These are phyloP conservation scores for Listrodromus nycthemerus DNA, from an alignment of 2,888 invertebrate species.

Conservation along the genomic window DNA sequence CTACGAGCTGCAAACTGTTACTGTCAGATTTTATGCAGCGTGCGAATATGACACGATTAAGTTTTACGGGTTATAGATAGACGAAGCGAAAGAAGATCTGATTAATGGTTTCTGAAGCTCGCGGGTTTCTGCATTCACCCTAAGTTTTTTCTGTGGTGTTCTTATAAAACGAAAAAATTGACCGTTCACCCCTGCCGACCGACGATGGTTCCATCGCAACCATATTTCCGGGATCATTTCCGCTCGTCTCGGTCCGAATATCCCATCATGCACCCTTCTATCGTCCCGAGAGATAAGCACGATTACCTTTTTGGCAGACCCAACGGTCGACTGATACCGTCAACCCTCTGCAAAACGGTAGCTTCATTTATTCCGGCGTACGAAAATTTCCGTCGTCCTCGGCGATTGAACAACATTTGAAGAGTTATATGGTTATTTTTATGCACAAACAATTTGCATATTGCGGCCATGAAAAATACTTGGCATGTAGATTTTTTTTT, in stretches of 20 bases:
- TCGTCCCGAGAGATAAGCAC: constrained; percentile 5
- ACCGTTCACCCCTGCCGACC: constrained; percentile 47
- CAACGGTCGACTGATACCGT: not conserved
- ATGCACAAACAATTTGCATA: not conserved
- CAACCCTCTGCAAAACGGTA: not conserved
- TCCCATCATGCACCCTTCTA: constrained; percentile 56
- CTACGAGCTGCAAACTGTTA: constrained; percentile 77
- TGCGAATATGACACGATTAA: constrained; percentile 74
- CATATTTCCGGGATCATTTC: constrained; percentile 64
- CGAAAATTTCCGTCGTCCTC: constrained; percentile 16
- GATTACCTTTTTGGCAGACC: constrained; percentile 40
- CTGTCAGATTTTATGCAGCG: constrained; percentile 55
- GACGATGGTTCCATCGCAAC: constrained; percentile 60
- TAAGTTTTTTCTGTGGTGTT: not conserved
- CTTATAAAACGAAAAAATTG: constrained; percentile 44
- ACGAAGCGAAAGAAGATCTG: constrained; percentile 14
- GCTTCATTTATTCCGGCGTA: not conserved
- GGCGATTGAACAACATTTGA: not conserved
- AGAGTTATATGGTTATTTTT: not conserved
- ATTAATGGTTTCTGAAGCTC: constrained; percentile 17
- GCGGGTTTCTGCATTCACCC: constrained; percentile 1
- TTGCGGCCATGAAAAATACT: not conserved
- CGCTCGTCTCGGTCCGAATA: constrained; percentile 44
- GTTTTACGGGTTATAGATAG: constrained; percentile 71
- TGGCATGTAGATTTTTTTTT: no score